Base-by-base conservation (phyloP, 64 coral and sea anemone genomes). In the Porites lutea region DNA sequence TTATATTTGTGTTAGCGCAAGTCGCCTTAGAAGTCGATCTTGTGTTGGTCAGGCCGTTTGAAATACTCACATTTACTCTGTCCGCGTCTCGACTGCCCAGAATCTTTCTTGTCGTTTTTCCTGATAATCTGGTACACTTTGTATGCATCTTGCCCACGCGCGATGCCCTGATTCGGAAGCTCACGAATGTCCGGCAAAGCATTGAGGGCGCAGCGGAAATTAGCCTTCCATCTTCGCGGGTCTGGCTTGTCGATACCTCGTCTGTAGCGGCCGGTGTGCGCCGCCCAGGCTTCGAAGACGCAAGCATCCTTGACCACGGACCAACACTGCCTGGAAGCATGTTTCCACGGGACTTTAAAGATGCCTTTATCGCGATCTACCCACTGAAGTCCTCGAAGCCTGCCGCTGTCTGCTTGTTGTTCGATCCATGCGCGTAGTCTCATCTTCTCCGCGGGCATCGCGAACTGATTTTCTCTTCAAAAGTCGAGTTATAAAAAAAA, bases 311-410 rank as follows among this genome's bases (percentile, higher is more conserved):
- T 87, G 6, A 87, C 70, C 4, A 46, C 77, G 18, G 48, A 74
- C 95, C 95, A 97, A 6, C 83, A 84, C 49, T 90, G 92, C 67
- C 92, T 97, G 15, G 95, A 97, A 48, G 95, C 95, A 49, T 97
- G 95, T 74, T 97, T 97, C 95, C 95, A 97, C 19, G 91, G 82
- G 48, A 94, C 92, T 82, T 90, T 88, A 63, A 97, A 97, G 43
- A 97, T 88, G 13, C 82, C 79, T 37, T 91, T 89, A 20, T 69
- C 87, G 48, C 64, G 15, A 44, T 97, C 92, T 21, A 87, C 61
- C 95, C 95, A 97, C 79, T 90, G 73, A 3, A 97, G 74, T 13
- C 95, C 95, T 2, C 80, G 95, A 48, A 97, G 86, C 21, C 12
- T 66, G 59, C 76, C 82, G 8, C 74, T 79, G 45, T 97, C 87